Percentiles rank a stretch among this genome's conserved stretches.
Conservation (phyloP, 2,113 vertebrate genomes). For the Pollimyrus isidori region DNA sequence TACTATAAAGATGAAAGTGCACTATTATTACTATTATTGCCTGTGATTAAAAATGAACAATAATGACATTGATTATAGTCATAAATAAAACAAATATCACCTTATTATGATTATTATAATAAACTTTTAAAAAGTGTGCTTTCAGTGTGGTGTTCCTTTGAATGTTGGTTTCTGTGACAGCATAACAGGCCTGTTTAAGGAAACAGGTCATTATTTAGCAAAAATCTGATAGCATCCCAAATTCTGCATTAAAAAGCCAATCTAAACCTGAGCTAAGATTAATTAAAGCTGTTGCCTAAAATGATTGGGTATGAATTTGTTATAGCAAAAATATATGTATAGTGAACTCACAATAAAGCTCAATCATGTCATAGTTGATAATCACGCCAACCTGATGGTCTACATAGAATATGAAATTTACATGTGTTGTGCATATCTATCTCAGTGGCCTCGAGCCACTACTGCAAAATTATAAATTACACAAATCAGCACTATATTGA, state of each 20-base stretch:
- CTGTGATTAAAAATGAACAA: slow-evolving; percentile 62
- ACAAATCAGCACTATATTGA: not conserved
- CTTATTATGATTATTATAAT: slow-evolving; percentile 63
- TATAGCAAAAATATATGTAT: not conserved
- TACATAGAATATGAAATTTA: not conserved
- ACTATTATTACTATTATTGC: slow-evolving; percentile 62
- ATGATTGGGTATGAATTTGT: not conserved
- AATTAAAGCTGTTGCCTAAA: not conserved
- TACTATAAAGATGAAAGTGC: slow-evolving; percentile 70
- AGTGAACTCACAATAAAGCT: not conserved
- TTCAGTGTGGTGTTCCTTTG: slow-evolving; percentile 27
- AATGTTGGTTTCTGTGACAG: not conserved
- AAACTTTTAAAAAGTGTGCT: slow-evolving; percentile 53
- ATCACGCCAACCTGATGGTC: not conserved
- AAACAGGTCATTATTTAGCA: not conserved
- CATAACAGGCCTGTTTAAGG: not conserved
- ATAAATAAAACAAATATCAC: slow-evolving; percentile 61
- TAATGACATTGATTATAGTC: slow-evolving; percentile 63
- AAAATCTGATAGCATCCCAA: not conserved
- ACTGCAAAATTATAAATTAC: not conserved
- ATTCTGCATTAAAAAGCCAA: not conserved
- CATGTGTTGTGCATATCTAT: not conserved
- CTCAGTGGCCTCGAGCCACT: not conserved
- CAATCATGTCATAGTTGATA: not conserved
- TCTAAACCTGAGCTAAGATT: not conserved